Evolutionary conservation across 2,113 vertebrate species (phyloP).

Genomic region (Emydocephalus ijimae): DNA sequence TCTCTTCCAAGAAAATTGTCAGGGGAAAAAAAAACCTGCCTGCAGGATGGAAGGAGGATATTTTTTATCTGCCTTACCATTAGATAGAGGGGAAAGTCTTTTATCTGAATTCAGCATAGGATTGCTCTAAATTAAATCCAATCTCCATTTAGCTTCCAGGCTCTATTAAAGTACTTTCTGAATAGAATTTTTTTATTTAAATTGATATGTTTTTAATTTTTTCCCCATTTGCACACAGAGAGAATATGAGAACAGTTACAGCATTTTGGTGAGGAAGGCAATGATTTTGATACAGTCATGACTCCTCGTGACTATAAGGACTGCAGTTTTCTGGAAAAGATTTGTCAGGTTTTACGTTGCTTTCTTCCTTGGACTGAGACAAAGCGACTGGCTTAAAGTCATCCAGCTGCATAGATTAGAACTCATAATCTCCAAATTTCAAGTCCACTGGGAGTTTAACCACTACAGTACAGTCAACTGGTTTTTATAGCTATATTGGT

Average conservation of each 20-base stretch:
- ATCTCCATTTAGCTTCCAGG: constrained; percentile 26
- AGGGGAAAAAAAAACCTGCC: not conserved
- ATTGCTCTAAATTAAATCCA: constrained; percentile 23
- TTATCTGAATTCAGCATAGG: constrained; percentile 22
- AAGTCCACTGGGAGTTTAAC: not conserved
- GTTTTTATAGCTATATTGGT: not conserved
- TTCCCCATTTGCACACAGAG: not conserved
- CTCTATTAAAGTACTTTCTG: constrained; percentile 10
- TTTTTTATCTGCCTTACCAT: constrained; percentile 21
- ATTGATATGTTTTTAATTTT: not conserved
- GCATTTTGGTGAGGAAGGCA: not conserved
- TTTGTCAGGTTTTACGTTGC: not conserved
- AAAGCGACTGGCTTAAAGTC: not conserved
- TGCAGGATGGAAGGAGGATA: constrained; percentile 7
- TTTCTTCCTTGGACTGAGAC: not conserved
- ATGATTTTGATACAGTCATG: not conserved
- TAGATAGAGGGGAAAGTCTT: constrained; percentile 4
- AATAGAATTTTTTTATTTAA: constrained; percentile 10
- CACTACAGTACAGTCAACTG: not conserved
- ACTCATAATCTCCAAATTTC: not conserved
- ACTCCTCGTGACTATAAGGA: not conserved
- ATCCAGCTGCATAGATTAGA: not conserved
- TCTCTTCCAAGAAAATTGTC: constrained; percentile 15
- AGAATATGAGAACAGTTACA: not conserved
- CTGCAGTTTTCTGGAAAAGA: not conserved